Percentiles rank a stretch among this genome's conserved stretches.
These are phyloP conservation scores for Gymnocephalus cernua DNA, from an alignment of 2,113 vertebrate genomes.

Conservation along the genomic window DNA sequence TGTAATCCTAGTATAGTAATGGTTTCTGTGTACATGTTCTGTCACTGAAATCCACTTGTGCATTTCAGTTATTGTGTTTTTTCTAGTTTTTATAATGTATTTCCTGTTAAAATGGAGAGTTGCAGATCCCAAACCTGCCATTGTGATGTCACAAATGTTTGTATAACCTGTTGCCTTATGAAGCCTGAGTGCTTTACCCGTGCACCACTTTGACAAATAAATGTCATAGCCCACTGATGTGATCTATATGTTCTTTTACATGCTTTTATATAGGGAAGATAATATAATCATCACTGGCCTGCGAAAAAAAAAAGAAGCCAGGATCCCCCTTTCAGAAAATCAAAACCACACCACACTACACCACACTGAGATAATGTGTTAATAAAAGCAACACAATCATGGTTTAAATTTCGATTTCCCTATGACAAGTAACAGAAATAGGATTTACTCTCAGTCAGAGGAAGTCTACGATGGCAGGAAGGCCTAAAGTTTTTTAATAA, in stretches of 20 bases:
- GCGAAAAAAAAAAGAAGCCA: background rate
- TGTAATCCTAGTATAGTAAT: slow-evolving; percentile 6
- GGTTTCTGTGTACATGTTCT: slow-evolving; percentile 14
- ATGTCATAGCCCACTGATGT: slow-evolving; percentile 37
- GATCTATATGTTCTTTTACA: slow-evolving; percentile 1
- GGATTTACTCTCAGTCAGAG: background rate
- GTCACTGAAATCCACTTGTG: background rate
- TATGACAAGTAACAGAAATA: background rate
- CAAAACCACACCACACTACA: background rate
- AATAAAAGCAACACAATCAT: background rate
- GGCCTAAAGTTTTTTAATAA: background rate
- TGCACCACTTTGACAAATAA: slow-evolving; percentile 47
- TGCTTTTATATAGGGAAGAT: background rate
- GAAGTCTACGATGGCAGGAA: background rate
- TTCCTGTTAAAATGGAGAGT: background rate
- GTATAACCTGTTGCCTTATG: slow-evolving; percentile 19
- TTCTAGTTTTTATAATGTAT: background rate
- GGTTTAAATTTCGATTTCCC: background rate
- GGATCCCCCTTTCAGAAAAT: background rate
- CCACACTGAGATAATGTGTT: background rate
- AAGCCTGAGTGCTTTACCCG: slow-evolving; percentile 17
- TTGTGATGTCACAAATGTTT: slow-evolving; percentile 19
- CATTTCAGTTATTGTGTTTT: slow-evolving; percentile 17
- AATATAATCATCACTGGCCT: background rate
- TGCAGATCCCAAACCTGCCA: slow-evolving; percentile 1